These are phyloP conservation scores for Zygothrica quintamaculata DNA, from an alignment of 2,888 invertebrate genomes.

Conservation along the genomic window DNA sequence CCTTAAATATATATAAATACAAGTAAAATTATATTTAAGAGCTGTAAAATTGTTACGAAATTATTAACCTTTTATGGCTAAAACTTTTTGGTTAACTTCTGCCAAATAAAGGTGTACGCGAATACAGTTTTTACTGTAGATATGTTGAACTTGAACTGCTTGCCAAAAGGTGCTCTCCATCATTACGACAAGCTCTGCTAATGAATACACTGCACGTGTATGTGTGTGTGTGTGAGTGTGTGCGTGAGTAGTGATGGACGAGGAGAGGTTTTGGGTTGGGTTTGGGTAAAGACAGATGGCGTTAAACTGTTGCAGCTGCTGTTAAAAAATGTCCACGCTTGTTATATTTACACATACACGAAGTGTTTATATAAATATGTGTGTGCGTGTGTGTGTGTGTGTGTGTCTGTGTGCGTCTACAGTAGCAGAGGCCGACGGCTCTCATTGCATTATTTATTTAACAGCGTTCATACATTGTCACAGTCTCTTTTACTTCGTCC, in stretches of 20 bases:
- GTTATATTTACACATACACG: too few species aligned
- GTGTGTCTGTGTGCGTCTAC: not conserved
- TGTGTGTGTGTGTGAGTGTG: too few species aligned
- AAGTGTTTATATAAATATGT: not conserved
- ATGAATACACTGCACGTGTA: too few species aligned
- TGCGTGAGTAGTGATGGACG: too few species aligned
- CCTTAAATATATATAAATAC: too few species aligned
- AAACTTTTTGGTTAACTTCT: too few species aligned
- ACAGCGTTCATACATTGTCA: slow-evolving; percentile 12
- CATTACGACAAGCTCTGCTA: slow-evolving; percentile 3
- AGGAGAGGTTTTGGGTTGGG: too few species aligned
- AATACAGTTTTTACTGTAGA: not conserved
- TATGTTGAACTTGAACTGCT: slow-evolving; percentile 32
- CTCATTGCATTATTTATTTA: slow-evolving; percentile 35
- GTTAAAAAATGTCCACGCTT: too few species aligned
- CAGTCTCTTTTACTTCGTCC: not conserved
- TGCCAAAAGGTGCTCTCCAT: slow-evolving; percentile 6
- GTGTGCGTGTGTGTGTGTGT: too few species aligned
- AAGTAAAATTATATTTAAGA: too few species aligned
- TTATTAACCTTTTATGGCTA: too few species aligned
- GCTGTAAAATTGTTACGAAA: too few species aligned
- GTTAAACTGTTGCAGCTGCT: slow-evolving; percentile 4
- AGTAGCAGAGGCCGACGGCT: not conserved
- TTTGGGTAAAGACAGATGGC: not conserved
- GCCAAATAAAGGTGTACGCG: not conserved